phyloP scores from a whole-genome alignment of 1,140 invertebrate species.

The Vollenhovia emeryi region DNA sequence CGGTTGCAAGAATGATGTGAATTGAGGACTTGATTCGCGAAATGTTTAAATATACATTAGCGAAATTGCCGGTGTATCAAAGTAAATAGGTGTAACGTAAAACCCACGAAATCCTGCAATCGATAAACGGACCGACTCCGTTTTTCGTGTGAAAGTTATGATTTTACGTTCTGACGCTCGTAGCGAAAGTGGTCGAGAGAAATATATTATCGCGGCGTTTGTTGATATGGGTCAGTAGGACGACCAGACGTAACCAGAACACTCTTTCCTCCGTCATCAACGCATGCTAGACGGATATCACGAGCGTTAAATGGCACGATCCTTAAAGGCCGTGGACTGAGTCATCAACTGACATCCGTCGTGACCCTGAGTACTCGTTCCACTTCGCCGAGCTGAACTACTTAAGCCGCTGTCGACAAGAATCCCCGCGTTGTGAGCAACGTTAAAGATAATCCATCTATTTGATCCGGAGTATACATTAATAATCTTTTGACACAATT shows the following conservation, averaged over 20 bases:
- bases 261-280: slow-evolving; percentile 1
- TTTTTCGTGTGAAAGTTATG: neutral
- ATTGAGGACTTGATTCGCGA: neutral
- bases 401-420: neutral
- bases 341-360: slow-evolving; percentile 10
- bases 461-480: neutral
- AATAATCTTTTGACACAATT: neutral
- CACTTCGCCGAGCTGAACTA: slow-evolving; percentile 4
- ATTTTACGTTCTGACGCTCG: slow-evolving; percentile 10
- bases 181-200: slow-evolving; percentile 25
- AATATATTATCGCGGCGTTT: slow-evolving; percentile 29
- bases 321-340: slow-evolving; percentile 25
- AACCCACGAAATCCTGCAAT: neutral
- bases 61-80: neutral
- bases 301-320: slow-evolving; percentile 3
- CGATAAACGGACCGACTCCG: neutral
- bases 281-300: neutral
- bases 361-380: slow-evolving; percentile 17
- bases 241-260: slow-evolving; percentile 36
- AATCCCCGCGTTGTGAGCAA: neutral
- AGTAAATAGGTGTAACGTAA: neutral
- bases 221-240: slow-evolving; percentile 47
- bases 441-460: neutral
- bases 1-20: neutral
- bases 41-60: neutral